Conservation (phyloP, 2,113 vertebrate species). For the Heterotilapia buettikoferi region DNA sequence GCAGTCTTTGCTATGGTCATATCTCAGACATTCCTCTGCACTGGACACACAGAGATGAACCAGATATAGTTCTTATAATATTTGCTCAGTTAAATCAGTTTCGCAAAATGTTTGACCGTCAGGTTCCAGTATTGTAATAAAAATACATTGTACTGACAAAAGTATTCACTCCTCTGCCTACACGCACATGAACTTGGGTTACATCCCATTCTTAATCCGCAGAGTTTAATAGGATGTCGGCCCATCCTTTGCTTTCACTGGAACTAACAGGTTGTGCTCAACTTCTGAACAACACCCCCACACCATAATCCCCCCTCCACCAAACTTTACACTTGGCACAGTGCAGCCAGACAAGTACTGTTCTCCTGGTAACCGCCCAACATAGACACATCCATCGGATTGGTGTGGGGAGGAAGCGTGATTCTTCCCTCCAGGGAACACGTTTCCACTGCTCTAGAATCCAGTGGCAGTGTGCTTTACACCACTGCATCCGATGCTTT, state of each 20-base stretch:
- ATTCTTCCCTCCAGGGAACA: background rate
- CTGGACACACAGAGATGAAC: background rate
- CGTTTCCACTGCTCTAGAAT: background rate
- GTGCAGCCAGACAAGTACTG: background rate
- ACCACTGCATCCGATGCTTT: background rate
- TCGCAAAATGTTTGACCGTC: background rate
- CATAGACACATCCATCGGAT: background rate
- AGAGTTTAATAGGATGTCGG: background rate
- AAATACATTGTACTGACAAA: background rate
- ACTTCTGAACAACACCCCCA: background rate
- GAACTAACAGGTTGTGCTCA: background rate
- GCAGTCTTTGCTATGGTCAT: background rate
- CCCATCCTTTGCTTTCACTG: background rate
- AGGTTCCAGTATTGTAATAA: background rate
- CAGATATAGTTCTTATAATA: background rate
- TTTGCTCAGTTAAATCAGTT: background rate
- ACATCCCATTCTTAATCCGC: rapidly evolving
- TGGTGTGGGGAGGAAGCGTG: background rate
- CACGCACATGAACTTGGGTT: background rate
- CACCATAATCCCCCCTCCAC: background rate
- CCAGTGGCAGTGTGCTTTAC: background rate
- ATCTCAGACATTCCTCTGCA: background rate
- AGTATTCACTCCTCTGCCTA: background rate
- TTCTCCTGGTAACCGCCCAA: background rate
- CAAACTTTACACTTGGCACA: background rate